Evolutionary conservation across 1,140 invertebrate species (phyloP).

Genomic region (Cydia splendana): DNA sequence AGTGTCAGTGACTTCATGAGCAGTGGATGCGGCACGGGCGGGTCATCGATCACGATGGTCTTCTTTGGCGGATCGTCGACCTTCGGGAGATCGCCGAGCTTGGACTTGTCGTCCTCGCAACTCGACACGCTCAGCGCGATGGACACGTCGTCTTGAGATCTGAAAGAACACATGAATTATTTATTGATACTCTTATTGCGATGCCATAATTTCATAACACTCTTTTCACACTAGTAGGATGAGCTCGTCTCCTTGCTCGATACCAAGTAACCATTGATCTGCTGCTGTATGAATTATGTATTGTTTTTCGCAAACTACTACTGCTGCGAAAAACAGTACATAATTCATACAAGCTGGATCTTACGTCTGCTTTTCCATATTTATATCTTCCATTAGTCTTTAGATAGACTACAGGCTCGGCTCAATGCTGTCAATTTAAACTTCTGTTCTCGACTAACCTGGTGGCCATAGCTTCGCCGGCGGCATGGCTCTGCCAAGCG

Average conservation of each 20-base stretch:
- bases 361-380: no score
- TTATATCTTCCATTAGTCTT: no score
- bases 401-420: background rate
- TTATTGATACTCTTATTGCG: no score
- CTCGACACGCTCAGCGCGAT: constrained; percentile 75
- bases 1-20: constrained; percentile 75
- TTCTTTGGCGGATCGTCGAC: constrained; percentile 58
- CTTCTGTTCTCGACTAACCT: constrained; percentile 49
- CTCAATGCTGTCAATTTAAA: constrained; percentile 17
- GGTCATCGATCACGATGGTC: constrained; percentile 71
- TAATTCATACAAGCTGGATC: no score
- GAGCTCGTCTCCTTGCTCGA: no score
- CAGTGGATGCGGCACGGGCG: constrained; percentile 69
- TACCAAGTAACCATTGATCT: no score
- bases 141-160: constrained; percentile 77
- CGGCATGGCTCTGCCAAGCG: constrained; percentile 72
- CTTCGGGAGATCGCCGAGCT: constrained; percentile 52
- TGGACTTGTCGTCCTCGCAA: constrained; percentile 76
- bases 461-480: constrained; percentile 78
- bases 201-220: no score
- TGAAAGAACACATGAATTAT: constrained; percentile 38
- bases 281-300: no score
- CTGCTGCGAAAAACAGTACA: no score
- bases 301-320: no score
- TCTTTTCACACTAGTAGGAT: no score